Conservation (phyloP, 2,113 vertebrate genomes). For the Ophthalmolycus amberensis region DNA sequence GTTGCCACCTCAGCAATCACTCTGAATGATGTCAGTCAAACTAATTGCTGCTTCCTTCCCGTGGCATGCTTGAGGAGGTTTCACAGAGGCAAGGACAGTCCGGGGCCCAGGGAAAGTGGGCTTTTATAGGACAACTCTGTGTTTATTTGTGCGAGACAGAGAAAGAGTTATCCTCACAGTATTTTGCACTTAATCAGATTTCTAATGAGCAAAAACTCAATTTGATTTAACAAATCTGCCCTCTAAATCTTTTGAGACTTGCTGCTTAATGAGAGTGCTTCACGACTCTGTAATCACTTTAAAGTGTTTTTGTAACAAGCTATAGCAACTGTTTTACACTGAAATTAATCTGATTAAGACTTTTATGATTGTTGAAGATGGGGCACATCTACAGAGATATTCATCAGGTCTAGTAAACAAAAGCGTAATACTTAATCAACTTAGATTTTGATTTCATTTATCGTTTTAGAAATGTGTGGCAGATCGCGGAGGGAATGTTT, state of each 20-base stretch:
- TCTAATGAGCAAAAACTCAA: constrained; percentile 33
- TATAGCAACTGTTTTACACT: not conserved
- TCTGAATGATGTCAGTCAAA: constrained; percentile 80
- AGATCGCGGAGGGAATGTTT: constrained; percentile 7
- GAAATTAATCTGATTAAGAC: constrained; percentile 19
- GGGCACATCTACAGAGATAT: not conserved
- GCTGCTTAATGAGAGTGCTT: not conserved
- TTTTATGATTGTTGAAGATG: not conserved
- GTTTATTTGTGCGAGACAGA: not conserved
- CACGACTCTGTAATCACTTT: constrained; percentile 1
- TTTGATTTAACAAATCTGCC: constrained; percentile 7
- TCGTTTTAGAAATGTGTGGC: not conserved
- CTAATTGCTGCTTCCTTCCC: constrained; percentile 77
- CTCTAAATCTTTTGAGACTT: constrained; percentile 6
- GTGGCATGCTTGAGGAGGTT: constrained; percentile 76
- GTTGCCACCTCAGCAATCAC: constrained; percentile 73
- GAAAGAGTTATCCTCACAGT: constrained; percentile 3
- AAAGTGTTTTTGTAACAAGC: constrained; percentile 1
- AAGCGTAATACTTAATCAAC: not conserved
- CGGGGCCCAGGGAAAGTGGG: constrained; percentile 48
- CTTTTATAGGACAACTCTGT: constrained; percentile 63
- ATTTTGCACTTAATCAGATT: constrained; percentile 32
- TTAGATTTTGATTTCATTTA: constrained; percentile 5
- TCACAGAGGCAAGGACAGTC: constrained; percentile 76
- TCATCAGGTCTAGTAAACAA: constrained; percentile 6